Evolutionary conservation across 2,113 vertebrate genomes (phyloP), one percentile per base, ranked within the genome.

Genomic region (Eulemur macaco): DNA sequence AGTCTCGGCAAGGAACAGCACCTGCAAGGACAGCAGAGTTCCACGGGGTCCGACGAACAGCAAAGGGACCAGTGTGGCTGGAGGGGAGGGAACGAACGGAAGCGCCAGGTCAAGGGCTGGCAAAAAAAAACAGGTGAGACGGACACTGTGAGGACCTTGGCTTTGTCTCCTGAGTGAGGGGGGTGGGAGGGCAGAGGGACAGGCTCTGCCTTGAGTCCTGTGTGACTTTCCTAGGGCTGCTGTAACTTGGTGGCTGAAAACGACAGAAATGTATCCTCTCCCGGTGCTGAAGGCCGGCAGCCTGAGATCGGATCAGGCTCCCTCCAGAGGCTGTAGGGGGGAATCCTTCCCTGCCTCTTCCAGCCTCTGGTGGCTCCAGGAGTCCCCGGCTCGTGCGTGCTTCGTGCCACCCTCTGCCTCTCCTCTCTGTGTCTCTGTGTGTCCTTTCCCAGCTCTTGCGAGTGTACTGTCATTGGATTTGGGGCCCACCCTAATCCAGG

Each of bases 91-190:
- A 1, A 14, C 1, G 17, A 93, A 82, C 73, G 39, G 50, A 91
- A 87, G 95, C 1, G 11, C 10, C 1, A 64, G 27, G 96, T 94
- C 92, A 95, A 74, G 88, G 58, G 25, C 58, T 63, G 25, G 60
- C 4, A 1, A 29, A 27, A 29, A 29, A 63, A 63, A 31, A 27
- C n/a, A 7, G 21, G 21, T 21, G 5, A 0, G 2, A 20, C 0
- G 11, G 92, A 23, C 42, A 0, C 25, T 17, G 37, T 3, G 34
- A 34, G 73, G 73, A 6, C 82, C 23, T 50, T 6, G 11, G 60
- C 47, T 37, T 68, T 2, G 2, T 27, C 68, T 37, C 31, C 18
- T 12, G 1, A 42, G 45, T 10, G 34, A 39, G 29, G 47, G n/a
- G 31, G 14, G 2, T 42, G 50, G 27, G 63, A 29, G 37, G 10